phyloP scores from a whole-genome alignment of 2,797 vertebrate genomes.

The Mycteria americana region DNA sequence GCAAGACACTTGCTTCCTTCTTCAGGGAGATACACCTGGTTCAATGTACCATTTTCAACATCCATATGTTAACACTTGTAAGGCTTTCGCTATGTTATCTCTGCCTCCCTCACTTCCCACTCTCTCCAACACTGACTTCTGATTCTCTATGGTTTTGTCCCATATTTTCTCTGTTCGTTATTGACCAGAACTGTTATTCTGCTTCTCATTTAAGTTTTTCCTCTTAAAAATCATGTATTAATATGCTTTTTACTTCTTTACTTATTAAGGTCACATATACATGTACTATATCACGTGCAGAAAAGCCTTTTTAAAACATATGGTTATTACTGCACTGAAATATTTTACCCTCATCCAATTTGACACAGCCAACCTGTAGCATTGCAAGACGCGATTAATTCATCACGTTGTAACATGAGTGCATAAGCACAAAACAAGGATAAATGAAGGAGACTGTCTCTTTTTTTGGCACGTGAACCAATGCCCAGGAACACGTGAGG shows the following conservation, averaged over 20 bases:
- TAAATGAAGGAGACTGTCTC: background rate
- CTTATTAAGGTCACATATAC: background rate
- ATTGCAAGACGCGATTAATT: background rate
- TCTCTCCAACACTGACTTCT: background rate
- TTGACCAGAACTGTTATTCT: background rate
- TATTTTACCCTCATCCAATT: background rate
- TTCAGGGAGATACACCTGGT: background rate
- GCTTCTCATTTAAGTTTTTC: background rate
- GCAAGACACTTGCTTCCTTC: background rate
- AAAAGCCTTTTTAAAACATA: slow-evolving; percentile 15
- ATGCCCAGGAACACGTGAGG: background rate
- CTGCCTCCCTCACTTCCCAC: background rate
- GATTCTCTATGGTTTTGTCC: background rate
- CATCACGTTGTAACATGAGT: background rate
- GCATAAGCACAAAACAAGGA: background rate
- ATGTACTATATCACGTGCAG: background rate
- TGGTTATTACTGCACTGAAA: background rate
- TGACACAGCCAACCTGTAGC: background rate
- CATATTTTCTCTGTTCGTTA: background rate
- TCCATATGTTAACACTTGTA: too few species aligned
- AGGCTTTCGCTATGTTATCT: background rate
- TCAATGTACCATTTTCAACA: background rate
- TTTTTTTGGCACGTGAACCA: background rate
- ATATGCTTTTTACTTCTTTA: background rate
- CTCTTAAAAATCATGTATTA: background rate